Evolutionary conservation across 2,797 vertebrate genomes (phyloP).

Genomic region (Arremon brunneinucha): DNA sequence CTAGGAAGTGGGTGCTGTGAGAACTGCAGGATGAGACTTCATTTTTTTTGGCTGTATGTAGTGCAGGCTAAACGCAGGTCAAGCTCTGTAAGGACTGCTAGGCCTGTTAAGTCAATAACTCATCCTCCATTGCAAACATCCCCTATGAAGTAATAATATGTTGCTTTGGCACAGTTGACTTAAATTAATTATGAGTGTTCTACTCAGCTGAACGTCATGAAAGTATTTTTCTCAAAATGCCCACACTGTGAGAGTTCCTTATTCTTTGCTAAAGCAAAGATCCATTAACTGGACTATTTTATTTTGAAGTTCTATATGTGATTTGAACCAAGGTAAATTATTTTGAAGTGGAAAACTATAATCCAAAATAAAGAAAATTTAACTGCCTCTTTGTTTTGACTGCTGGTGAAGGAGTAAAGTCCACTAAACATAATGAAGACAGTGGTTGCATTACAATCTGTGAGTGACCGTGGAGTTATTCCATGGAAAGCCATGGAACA

Average conservation of each 20-base stretch:
- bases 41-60: not conserved
- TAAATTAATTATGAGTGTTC: not conserved
- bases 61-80: not conserved
- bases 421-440: not conserved
- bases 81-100: not conserved
- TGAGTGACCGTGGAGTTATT: not conserved
- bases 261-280: not conserved
- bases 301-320: not conserved
- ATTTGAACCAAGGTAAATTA: not conserved
- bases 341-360: not conserved
- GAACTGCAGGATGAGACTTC: not conserved
- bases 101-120: not conserved
- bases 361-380: not conserved
- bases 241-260: not conserved
- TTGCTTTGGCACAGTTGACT: not conserved
- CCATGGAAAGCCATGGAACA: not conserved
- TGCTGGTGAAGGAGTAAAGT: not conserved
- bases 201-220: not conserved
- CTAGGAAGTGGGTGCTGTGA: not conserved
- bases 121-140: not conserved
- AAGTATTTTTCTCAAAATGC: not conserved
- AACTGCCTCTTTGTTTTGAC: not conserved
- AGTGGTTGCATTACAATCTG: not conserved
- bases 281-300: not conserved
- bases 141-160: not conserved